Conservation (phyloP, 2,797 vertebrate genomes). For the Gymnothorax reevesii region DNA sequence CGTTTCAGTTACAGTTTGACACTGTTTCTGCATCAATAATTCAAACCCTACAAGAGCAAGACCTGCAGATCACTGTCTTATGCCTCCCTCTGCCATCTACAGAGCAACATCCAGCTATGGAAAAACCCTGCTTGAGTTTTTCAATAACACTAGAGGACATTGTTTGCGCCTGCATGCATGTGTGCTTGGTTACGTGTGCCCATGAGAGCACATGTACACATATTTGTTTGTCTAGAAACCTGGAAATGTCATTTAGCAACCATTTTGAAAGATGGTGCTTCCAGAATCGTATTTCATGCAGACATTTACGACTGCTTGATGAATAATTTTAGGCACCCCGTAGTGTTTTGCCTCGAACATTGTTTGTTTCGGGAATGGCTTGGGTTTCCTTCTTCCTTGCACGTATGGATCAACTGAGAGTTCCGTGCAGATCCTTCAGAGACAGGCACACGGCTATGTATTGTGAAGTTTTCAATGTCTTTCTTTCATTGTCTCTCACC, state of each 20-base stretch:
- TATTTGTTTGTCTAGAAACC: conserved; percentile 11
- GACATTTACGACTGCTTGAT: conserved; percentile 17
- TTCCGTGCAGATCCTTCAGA: not conserved
- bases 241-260: conserved; percentile 18
- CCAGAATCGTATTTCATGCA: conserved; percentile 16
- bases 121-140: not conserved
- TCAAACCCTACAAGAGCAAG: not conserved
- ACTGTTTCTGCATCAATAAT: not conserved
- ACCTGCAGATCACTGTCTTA: not conserved
- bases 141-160: not conserved
- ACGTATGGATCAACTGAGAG: not conserved
- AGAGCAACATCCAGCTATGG: not conserved
- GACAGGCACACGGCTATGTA: not conserved
- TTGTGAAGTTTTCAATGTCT: not conserved
- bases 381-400: not conserved
- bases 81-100: not conserved
- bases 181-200: not conserved
- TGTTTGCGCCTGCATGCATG: not conserved
- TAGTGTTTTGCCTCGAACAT: not conserved
- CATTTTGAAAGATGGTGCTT: conserved; percentile 31
- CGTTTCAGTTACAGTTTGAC: not conserved
- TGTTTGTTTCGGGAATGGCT: not conserved
- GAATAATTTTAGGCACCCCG: not conserved
- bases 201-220: not conserved
- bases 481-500: not conserved